phyloP scores from a whole-genome alignment of 2,113 vertebrate genomes.

The Anguilla rostrata region DNA sequence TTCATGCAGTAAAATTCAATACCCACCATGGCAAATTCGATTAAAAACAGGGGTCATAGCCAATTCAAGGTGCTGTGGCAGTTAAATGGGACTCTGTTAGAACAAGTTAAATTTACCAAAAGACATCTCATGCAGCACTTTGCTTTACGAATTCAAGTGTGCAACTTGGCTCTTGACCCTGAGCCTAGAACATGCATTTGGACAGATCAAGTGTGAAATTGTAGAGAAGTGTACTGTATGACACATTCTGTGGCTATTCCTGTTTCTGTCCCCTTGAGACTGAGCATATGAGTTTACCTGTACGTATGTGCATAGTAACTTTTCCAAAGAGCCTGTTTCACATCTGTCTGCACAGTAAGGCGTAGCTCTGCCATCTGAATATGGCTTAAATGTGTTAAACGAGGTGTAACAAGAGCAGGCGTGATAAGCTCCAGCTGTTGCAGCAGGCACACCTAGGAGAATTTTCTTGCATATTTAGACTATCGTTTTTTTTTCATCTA shows the following conservation, averaged over 20 bases:
- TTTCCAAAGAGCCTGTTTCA: background rate
- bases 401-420: background rate
- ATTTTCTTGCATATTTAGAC: background rate
- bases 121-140: background rate
- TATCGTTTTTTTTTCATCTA: no score
- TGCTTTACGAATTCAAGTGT: background rate
- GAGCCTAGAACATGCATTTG: background rate
- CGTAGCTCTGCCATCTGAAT: background rate
- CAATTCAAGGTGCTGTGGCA: background rate
- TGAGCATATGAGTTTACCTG: background rate
- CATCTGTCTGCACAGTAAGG: background rate
- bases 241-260: background rate
- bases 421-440: background rate
- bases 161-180: background rate
- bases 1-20: slow-evolving; percentile 6
- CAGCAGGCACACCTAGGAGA: background rate
- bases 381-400: background rate
- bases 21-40: background rate
- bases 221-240: background rate
- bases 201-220: background rate
- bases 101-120: background rate
- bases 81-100: slow-evolving; percentile 3
- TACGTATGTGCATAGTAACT: background rate
- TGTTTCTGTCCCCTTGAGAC: background rate
- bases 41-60: background rate